Evolutionary conservation across 2,888 invertebrate species (phyloP).

Genomic region (Pherbina coryleti): DNA sequence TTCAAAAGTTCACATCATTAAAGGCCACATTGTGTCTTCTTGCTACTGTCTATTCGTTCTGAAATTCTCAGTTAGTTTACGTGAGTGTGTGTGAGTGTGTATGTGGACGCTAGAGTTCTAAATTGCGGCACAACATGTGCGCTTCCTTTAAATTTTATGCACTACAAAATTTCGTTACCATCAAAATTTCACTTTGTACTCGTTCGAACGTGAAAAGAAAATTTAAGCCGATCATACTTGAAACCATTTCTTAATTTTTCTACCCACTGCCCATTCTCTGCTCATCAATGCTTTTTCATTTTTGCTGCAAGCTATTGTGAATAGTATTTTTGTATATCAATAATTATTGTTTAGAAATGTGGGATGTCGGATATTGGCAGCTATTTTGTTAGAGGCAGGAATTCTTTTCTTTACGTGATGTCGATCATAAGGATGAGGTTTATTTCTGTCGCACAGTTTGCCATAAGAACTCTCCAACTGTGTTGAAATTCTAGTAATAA

Average conservation of each 20-base stretch:
- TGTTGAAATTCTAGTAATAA: too few species aligned
- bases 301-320: not conserved
- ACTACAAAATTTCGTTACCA: slow-evolving; percentile 3
- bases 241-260: not conserved
- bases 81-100: not conserved
- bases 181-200: slow-evolving; percentile 16
- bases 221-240: not conserved
- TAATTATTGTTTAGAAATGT: too few species aligned
- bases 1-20: slow-evolving; percentile 38
- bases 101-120: not conserved
- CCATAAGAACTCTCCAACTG: too few species aligned
- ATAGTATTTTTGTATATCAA: too few species aligned
- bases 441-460: too few species aligned
- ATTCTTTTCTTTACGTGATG: too few species aligned
- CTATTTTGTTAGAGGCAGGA: too few species aligned
- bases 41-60: not conserved
- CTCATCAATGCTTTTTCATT: not conserved
- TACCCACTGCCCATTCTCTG: not conserved
- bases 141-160: not conserved
- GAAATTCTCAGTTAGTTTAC: not conserved
- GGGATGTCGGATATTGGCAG: too few species aligned
- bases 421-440: too few species aligned
- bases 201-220: slow-evolving; percentile 14
- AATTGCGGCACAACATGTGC: not conserved
- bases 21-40: slow-evolving; percentile 32